These are phyloP conservation scores for Limnephilus lunatus DNA, from an alignment of 2,888 invertebrate species.

Conservation along the genomic window DNA sequence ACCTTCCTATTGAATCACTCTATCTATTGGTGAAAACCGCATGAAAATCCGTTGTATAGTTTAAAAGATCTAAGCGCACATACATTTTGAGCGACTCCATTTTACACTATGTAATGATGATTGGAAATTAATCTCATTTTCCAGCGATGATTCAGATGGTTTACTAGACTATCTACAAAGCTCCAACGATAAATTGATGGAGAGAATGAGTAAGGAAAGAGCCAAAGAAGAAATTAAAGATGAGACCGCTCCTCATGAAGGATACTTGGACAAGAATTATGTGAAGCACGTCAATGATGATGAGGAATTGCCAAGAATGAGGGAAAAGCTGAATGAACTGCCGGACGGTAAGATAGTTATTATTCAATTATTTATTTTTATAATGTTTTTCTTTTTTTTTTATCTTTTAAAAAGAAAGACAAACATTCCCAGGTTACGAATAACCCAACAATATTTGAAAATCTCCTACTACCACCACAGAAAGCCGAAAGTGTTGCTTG, in stretches of 20 bases:
- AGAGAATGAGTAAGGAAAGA: constrained; percentile 4
- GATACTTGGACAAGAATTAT: constrained; percentile 55
- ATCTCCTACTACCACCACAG: too few relatives aligned
- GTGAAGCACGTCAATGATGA: constrained; percentile 54
- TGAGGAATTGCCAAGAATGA: constrained; percentile 53
- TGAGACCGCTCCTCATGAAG: background rate
- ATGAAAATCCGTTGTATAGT: too few relatives aligned
- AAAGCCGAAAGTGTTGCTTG: too few relatives aligned
- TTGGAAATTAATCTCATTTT: background rate
- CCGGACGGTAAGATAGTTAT: constrained; percentile 73
- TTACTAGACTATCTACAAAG: constrained; percentile 48
- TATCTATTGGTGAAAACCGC: too few relatives aligned
- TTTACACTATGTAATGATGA: too few relatives aligned
- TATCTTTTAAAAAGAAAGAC: too few relatives aligned
- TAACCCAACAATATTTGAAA: too few relatives aligned
- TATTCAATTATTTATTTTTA: background rate
- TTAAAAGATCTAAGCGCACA: too few relatives aligned
- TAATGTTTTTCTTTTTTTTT: too few relatives aligned
- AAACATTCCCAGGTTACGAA: too few relatives aligned
- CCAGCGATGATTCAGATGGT: constrained; percentile 41
- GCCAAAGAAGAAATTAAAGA: background rate
- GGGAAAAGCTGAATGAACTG: constrained; percentile 70
- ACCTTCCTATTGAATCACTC: too few relatives aligned
- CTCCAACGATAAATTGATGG: constrained; percentile 23
- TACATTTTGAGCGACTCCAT: too few relatives aligned